Base-by-base conservation (phyloP, 2,113 vertebrate genomes). In the Mesocricetus auratus region DNA sequence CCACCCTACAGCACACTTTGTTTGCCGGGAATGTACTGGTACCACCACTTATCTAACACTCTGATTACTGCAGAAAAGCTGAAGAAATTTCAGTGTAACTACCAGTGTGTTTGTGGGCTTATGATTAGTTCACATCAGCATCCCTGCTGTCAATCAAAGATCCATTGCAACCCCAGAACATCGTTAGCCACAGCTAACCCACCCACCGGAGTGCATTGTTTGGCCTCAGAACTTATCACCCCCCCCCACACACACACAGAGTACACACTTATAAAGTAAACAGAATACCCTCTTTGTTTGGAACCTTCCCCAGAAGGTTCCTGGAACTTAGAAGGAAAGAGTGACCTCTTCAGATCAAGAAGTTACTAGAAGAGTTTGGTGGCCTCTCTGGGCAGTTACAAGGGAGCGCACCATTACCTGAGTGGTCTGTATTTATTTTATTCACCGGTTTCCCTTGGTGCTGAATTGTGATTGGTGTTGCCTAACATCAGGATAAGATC, bases 101-200 rank as follows among this genome's bases (percentile, higher is more conserved):
- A 21, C 21, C 45, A 9, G 1, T 1, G 5, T 36, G 5, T 47
- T 33, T 26, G 50, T 9, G 10, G 17, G 53, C 24, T 50, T n/a
- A 17, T 12, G 29, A 8, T 50, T 22, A n/a, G 21, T 60, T 64
- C 69, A 64, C 64, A 2, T 0, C 11, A 0, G 11, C 4, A 0
- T 47, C 58, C 21, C 81, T 50, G 33, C 60, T 83, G 62, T 74
- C 53, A 3, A 6, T 62, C 87, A 58, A 73, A 94, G 53, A 47
- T 62, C 39, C 39, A 31, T 16, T 16, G 2, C 4, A 9, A 47
- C 7, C 6, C 6, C 74, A 24, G 9, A 0, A 5, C 19, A 7
- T 62, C 33, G 2, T 1, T 58, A 58, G 16, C 39, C 39, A 64
- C 58, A 50, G 86, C 36, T 15, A 68, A n/a, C n/a, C n/a, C n/a